Evolutionary conservation across 2,888 invertebrate species (phyloP).

Genomic region (Tricholauxania praeusta): DNA sequence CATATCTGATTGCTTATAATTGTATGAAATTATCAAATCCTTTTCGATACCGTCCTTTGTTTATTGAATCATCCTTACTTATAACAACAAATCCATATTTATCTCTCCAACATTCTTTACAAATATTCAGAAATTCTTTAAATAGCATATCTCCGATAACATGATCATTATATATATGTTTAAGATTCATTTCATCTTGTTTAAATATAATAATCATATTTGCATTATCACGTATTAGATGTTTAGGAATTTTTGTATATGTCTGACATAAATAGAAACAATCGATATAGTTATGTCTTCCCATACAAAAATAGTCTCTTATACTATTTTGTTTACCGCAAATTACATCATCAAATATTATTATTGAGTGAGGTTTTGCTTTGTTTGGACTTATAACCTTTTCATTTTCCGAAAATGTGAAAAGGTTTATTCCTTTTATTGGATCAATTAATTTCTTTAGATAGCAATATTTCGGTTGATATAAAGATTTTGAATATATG

Average conservation of each 20-base stretch:
- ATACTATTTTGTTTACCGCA: constrained; percentile 56
- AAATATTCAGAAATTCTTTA: no score
- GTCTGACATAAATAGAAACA: constrained; percentile 60
- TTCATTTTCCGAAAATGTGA: constrained; percentile 29
- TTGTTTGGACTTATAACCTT: constrained; percentile 11
- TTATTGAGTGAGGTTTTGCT: no score
- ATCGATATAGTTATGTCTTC: constrained; percentile 58
- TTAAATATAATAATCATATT: constrained; percentile 32
- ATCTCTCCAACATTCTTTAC: constrained; percentile 32
- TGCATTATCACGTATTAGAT: constrained; percentile 59
- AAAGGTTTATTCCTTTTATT: no score
- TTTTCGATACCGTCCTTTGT: constrained; percentile 29
- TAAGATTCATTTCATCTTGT: constrained; percentile 49
- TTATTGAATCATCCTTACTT: constrained; percentile 31
- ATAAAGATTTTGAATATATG: constrained; percentile 54
- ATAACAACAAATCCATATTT: constrained; percentile 28
- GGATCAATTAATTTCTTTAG: constrained; percentile 8
- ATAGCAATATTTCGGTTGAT: constrained; percentile 49
- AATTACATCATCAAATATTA: constrained; percentile 51
- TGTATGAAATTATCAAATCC: constrained; percentile 29
- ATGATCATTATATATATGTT: constrained; percentile 37
- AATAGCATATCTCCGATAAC: constrained; percentile 24
- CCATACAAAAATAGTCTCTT: constrained; percentile 55
- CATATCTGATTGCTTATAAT: no score
- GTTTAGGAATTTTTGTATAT: constrained; percentile 60